Base-by-base conservation (phyloP, 2,797 vertebrate species). In the Melanotaenia maccullochi region DNA sequence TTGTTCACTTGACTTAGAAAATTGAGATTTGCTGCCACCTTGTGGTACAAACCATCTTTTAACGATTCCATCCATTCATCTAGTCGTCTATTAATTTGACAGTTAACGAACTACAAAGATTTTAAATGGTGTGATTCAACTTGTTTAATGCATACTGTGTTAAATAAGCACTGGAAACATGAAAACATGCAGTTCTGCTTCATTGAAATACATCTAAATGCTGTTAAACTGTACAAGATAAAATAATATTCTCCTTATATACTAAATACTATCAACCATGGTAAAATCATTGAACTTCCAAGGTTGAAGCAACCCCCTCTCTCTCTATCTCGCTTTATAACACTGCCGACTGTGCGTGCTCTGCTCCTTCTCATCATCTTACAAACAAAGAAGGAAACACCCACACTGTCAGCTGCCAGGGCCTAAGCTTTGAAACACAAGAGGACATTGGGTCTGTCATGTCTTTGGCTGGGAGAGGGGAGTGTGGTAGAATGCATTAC, bases 11-110 rank as follows among this genome's bases (percentile, higher is more conserved):
- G 20, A 12, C 16, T 20, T n/a, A 24, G 5, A 30, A 35, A 25
- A 54, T 3, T 47, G 32, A 40, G 13, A 64, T 82, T 57, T 88
- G 83, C 68, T 82, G 85, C 87, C 90, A 76, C 30, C 92, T 86
- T 66, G 76, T 82, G 92, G 42, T 33, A 9, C 9, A 3, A n/a
- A 1, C 24, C n/a, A 13, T 25, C 0, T 30, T 30, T 35, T 2
- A 68, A 64, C 38, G 9, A n/a, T 25, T 24, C 30, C 33, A 36
- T 18, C 30, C 14, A 66, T 40, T 24, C 28, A 5, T 60, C 57
- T 78, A 9, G 5, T 33, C 4, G 3, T 12, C 9, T 51, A 12
- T 2, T 54, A 18, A 5, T 42, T 40, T 40, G 13, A 14, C 38
- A 38, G n/a, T 51, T 8, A 5, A 47, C 44, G 4, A 38, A 12